Base-by-base conservation (phyloP, 92 coral and sea anemone species). In the Blastomussa wellsi region DNA sequence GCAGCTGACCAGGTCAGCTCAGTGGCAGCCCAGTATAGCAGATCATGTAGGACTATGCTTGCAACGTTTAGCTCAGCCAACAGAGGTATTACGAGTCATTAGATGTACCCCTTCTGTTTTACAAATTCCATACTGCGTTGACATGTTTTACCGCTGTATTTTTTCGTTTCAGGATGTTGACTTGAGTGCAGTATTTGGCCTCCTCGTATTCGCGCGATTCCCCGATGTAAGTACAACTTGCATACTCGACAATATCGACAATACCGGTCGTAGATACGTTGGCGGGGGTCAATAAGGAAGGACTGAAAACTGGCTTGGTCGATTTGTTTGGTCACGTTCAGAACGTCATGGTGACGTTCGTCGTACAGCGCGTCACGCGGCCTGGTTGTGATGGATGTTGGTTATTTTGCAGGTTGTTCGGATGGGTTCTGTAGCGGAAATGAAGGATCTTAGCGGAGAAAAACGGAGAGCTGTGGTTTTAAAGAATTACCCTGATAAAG, bases 141-240 rank as follows among this genome's bases (percentile, higher is more conserved):
- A n/a, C n/a, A n/a, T n/a, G n/a, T n/a, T n/a, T n/a, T n/a, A n/a
- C n/a, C n/a, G n/a, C 47, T 70, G 44, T 2, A 17, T 70, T 13
- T 12, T 29, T 75, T 47, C 11, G 16, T 82, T 89, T 38, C 89
- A 94, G 98, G 67, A 88, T 7, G 90, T 93, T 5, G 95, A 93
- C 70, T 90, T 96, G 39, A 87, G 91, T 74, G 95, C 96, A 24
- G 83, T 96, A 48, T 96, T 96, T 89, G 99, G 99, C 7, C 84
- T 96, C 36, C 91, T 96, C 22, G 99, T 96, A 72, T 92, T 96
- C 85, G 98, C 99, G 60, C 92, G 99, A 53, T 96, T 96, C 90
- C 99, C 99, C 36, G 94, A 96, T 74, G 99, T 96, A 88, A 93
- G 99, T 96, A 44, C 57, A 33, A 5, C 17, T n/a, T 57, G 51